Conservation (phyloP, 2,888 invertebrate genomes). For the Aleiodes alternator region DNA sequence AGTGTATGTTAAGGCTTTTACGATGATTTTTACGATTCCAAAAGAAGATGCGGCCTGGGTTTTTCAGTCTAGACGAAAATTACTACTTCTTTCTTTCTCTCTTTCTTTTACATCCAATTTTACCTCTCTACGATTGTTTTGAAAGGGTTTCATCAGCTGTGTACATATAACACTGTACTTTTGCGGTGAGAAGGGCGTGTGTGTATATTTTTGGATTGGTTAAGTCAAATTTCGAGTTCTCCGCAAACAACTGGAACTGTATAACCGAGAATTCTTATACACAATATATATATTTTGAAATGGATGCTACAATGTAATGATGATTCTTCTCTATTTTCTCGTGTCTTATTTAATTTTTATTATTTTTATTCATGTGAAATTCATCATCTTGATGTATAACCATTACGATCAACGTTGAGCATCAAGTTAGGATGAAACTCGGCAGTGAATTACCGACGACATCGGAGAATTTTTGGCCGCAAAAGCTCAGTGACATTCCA, state of each 20-base stretch:
- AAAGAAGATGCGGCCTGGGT: not conserved
- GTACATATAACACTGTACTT: constrained; percentile 56
- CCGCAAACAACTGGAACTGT: constrained; percentile 60
- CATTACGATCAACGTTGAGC: constrained; percentile 23
- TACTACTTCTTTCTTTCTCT: constrained; percentile 3
- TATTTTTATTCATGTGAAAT: not conserved
- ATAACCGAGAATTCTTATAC: constrained; percentile 44
- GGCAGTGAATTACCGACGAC: constrained; percentile 32
- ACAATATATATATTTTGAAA: constrained; percentile 2
- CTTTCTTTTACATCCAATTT: constrained; percentile 27
- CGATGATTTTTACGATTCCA: constrained; percentile 17
- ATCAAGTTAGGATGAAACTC: not conserved
- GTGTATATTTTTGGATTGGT: constrained; percentile 65
- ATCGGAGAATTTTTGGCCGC: constrained; percentile 38
- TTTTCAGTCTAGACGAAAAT: constrained; percentile 21
- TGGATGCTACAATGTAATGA: constrained; percentile 9
- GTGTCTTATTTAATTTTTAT: too few species aligned
- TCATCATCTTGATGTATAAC: constrained; percentile 18
- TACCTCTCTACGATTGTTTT: constrained; percentile 59
- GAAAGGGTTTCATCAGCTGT: constrained; percentile 64
- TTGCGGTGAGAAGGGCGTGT: constrained; percentile 50
- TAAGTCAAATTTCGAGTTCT: constrained; percentile 71
- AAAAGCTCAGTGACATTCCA: constrained; percentile 49
- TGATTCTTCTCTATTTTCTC: constrained; percentile 5
- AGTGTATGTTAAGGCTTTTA: constrained; percentile 15